Evolutionary conservation across 2,113 vertebrate species (phyloP).

Genomic region (Caranx ignobilis): DNA sequence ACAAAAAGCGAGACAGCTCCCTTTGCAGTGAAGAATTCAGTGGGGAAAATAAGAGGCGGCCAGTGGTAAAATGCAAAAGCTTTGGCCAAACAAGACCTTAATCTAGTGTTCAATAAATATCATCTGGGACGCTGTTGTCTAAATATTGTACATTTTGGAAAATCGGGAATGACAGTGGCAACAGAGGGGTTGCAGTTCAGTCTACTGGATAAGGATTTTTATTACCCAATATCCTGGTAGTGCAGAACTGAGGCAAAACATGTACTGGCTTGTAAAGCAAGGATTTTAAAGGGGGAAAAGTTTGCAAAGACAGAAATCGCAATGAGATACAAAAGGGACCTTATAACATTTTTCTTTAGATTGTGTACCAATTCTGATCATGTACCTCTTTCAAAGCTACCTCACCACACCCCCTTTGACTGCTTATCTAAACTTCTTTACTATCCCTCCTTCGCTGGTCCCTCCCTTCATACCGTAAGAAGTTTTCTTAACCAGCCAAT

Average conservation of each 20-base stretch:
- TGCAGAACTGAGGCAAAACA: slow-evolving; percentile 39
- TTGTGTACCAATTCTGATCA: slow-evolving; percentile 49
- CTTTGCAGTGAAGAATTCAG: slow-evolving; percentile 38
- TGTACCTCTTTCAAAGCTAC: slow-evolving; percentile 54
- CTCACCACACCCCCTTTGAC: background rate
- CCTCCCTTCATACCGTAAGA: background rate
- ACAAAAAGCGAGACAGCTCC: slow-evolving; percentile 26
- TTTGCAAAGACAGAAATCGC: slow-evolving; percentile 48
- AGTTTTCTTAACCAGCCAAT: slow-evolving; percentile 28
- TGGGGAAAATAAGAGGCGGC: slow-evolving; percentile 21
- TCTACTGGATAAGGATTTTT: slow-evolving; percentile 53
- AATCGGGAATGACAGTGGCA: slow-evolving; percentile 25
- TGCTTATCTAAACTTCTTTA: slow-evolving; percentile 27
- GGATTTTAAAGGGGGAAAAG: slow-evolving; percentile 43
- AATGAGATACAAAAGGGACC: slow-evolving; percentile 53
- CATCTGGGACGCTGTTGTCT: slow-evolving; percentile 6
- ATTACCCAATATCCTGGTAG: slow-evolving; percentile 41
- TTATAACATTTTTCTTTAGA: slow-evolving; percentile 37
- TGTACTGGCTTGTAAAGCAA: slow-evolving; percentile 60
- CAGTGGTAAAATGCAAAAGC: slow-evolving; percentile 45
- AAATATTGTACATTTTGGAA: slow-evolving; percentile 32
- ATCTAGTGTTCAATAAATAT: slow-evolving; percentile 79
- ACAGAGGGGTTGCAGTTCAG: slow-evolving; percentile 43
- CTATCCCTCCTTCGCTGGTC: slow-evolving; percentile 8
- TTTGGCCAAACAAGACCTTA: slow-evolving; percentile 45